A percentile compares a stretch with the other conserved stretches of the same genome.
Evolutionary conservation across 2,113 vertebrate species (phyloP).

Genomic region (Myiagra hebetior): DNA sequence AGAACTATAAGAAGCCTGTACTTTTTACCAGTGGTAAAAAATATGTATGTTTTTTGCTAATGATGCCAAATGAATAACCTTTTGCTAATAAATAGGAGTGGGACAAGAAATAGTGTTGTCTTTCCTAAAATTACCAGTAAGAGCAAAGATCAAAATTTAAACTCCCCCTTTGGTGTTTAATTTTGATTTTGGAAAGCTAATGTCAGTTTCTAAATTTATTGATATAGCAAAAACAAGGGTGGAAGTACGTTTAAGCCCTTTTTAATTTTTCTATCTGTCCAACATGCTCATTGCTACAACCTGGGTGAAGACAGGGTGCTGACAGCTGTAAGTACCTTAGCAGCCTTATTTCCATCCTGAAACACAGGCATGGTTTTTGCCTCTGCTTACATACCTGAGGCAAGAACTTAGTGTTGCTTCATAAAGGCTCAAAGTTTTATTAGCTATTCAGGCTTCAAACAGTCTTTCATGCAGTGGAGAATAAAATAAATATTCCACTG

Average conservation of each 20-base stretch:
- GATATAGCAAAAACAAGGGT: background rate
- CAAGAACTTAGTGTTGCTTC: background rate
- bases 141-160: background rate
- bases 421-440: conserved; percentile 16
- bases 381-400: background rate
- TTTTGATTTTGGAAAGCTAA: background rate
- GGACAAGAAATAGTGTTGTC: background rate
- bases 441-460: conserved; percentile 1
- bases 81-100: background rate
- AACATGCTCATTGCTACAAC: background rate
- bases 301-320: background rate
- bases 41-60: background rate
- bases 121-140: background rate
- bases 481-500: conserved; percentile 20
- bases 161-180: background rate
- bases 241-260: background rate
- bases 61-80: background rate
- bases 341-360: background rate
- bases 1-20: background rate
- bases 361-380: background rate
- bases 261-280: background rate
- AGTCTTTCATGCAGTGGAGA: background rate
- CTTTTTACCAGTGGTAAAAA: background rate
- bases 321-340: background rate
- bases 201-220: background rate